These are phyloP conservation scores for Capitella teleta DNA, from an alignment of 1,140 invertebrate genomes.

Conservation along the genomic window DNA sequence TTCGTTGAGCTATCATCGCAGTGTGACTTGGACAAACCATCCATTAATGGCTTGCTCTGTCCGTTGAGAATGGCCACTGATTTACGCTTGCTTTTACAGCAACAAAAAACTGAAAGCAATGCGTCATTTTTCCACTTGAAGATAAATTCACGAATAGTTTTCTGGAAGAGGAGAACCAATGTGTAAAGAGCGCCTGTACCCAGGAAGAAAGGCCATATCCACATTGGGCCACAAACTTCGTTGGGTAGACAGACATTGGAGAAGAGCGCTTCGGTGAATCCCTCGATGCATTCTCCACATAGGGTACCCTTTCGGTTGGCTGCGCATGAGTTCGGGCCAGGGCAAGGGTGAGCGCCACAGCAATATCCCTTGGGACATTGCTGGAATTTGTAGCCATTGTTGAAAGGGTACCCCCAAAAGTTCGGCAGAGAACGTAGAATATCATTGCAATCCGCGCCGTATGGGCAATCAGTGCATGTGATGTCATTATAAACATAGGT, in stretches of 20 bases:
- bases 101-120: too few relatives aligned
- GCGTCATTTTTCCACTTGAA: too few relatives aligned
- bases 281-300: constrained; percentile 4
- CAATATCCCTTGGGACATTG: constrained; percentile 8
- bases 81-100: too few relatives aligned
- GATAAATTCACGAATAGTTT: constrained; percentile 4
- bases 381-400: constrained; percentile 6
- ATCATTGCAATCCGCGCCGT: constrained; percentile 7
- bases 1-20: background rate
- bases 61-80: too few relatives aligned
- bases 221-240: constrained; percentile 1
- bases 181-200: constrained; percentile 4
- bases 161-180: constrained; percentile 9
- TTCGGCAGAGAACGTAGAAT: constrained; percentile 9
- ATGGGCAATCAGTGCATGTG: constrained; percentile 9
- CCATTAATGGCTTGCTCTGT: too few relatives aligned
- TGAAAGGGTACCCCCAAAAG: constrained; percentile 10
- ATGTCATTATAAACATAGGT: background rate
- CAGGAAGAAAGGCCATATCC: constrained; percentile 3
- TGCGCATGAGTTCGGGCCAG: constrained; percentile 1
- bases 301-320: constrained; percentile 1
- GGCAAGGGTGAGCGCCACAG: background rate
- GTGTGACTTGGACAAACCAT: too few relatives aligned
- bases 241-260: constrained; percentile 3
- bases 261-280: constrained; percentile 7